Evolutionary conservation across 1,140 invertebrate species (phyloP), one percentile per base, ranked within the genome.

Genomic region (Trichonephila clavipes): DNA sequence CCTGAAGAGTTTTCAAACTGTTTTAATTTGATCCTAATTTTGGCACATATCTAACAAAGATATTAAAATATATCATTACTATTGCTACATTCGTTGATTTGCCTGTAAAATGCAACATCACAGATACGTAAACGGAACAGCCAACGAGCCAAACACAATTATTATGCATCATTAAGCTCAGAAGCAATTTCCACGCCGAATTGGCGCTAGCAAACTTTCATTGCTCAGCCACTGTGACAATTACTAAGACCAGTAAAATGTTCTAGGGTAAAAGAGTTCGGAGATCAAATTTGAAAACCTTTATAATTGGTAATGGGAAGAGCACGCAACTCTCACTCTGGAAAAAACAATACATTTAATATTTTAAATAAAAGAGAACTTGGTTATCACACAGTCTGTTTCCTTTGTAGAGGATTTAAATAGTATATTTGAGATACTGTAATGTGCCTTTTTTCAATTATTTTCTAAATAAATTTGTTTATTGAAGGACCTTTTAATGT

Each of bases 141-240:
- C n/a, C 66, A 69, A 69, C 66, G 66, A 69, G n/a, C 66, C 66
- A 69, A 69, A 69, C 66, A 69, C 66, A 28, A 69, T 51, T 51
- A 14, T 16, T 28, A 82, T 21, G 34, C 77, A 82, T 61, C 85
- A 62, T 62, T 61, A 87, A 61, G 24, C 59, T 59, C 85, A 34
- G 44, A 87, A 24, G 85, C 85, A 21, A 87, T 87, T 87, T 59
- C 59, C 85, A 16, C 7, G 59, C 85, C 16, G 44, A 83, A 83
- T 51, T 83, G 81, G n/a, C 18, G 81, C 81, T 51, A 40, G 81
- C 40, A 83, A 83, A 83, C 81, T 83, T 83, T 83, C 34, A 51
- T 58, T 83, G 40, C 59, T 87, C 58, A 28, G 34, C 8, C 19
- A 51, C 51, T 51, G 85, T 28, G 24, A 87, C 85, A 87, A 87